Percentiles rank a stretch among this genome's conserved stretches.
Conservation (phyloP, 2,113 vertebrate species). For the Pituophis catenifer region DNA sequence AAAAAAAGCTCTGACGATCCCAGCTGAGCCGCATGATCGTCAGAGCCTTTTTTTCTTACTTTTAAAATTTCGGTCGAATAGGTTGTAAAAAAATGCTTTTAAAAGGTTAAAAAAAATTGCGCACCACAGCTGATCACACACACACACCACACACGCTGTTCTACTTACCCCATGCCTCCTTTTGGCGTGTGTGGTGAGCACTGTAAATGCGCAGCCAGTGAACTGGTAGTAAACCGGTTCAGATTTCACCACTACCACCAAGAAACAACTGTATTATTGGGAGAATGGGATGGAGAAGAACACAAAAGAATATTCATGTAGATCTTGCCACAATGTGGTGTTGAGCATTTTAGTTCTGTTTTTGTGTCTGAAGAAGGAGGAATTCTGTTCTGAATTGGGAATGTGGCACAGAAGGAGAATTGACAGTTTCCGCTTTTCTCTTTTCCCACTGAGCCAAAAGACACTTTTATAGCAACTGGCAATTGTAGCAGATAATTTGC, state of each 20-base stretch:
- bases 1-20: no score
- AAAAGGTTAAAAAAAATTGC: no score
- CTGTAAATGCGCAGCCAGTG: no score
- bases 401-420: not conserved
- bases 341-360: not conserved
- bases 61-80: no score
- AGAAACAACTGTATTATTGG: not conserved
- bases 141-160: no score
- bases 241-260: not conserved
- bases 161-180: no score
- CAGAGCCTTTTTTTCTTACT: no score
- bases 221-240: no score
- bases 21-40: no score
- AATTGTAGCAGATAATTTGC: not conserved
- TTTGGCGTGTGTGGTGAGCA: no score
- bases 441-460: not conserved
- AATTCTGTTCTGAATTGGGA: not conserved
- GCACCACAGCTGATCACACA: no score
- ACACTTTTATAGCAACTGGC: not conserved
- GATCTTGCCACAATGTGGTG: not conserved
- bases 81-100: no score
- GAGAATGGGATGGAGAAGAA: not conserved
- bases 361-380: not conserved
- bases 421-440: not conserved
- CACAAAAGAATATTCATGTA: not conserved